phyloP scores from a whole-genome alignment of 2,113 vertebrate genomes.

The Onychorhynchus coronatus region DNA sequence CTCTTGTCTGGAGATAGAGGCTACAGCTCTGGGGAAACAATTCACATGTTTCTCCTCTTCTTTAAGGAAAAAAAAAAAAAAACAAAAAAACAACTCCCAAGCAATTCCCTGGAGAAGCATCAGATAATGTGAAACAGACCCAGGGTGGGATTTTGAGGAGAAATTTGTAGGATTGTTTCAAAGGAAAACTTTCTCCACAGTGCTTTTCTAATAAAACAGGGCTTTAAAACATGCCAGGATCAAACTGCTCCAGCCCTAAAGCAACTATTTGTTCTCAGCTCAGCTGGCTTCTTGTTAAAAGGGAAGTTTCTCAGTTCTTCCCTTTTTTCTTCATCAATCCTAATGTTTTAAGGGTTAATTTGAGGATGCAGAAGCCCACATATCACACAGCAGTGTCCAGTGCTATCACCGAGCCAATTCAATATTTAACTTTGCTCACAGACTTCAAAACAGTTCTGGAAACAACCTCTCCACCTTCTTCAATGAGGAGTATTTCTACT shows the following conservation, averaged over 20 bases:
- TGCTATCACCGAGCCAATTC: neutral
- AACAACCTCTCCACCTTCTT: neutral
- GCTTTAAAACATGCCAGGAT: neutral
- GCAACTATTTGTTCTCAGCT: neutral
- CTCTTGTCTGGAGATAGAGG: slow-evolving; percentile 40
- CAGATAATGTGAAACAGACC: slow-evolving; percentile 20
- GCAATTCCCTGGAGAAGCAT: slow-evolving; percentile 18
- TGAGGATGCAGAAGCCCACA: neutral
- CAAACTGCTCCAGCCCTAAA: neutral
- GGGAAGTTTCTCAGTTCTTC: neutral
- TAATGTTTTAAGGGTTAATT: neutral
- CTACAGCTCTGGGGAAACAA: slow-evolving; percentile 44
- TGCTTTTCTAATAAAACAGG: neutral
- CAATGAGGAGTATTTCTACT: neutral
- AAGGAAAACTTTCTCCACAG: slow-evolving; percentile 50
- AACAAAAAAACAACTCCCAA: neutral
- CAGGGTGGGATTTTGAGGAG: slow-evolving; percentile 38
- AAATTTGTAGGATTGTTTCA: neutral
- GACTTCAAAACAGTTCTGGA: neutral
- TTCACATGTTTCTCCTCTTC: slow-evolving; percentile 21
- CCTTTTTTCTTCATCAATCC: neutral
- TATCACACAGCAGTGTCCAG: neutral
- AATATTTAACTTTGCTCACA: neutral
- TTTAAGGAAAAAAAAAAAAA: neutral
- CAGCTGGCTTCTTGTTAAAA: neutral